phyloP scores from a whole-genome alignment of 2,113 vertebrate genomes.

The Bostrychus sinensis region DNA sequence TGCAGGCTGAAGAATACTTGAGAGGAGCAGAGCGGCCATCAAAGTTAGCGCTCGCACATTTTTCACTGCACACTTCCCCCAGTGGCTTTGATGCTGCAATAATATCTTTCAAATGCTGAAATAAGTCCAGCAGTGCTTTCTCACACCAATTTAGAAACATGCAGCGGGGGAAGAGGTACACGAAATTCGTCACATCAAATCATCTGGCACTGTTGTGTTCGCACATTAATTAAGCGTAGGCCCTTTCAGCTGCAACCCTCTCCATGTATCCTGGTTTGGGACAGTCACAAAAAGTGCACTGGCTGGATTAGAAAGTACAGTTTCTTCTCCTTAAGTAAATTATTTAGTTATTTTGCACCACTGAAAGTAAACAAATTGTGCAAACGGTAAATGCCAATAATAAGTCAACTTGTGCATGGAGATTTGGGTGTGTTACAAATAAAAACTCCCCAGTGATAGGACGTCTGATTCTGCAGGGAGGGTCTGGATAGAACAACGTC shows the following conservation, averaged over 20 bases:
- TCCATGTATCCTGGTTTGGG: too few relatives aligned
- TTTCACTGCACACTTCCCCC: conserved; percentile 34
- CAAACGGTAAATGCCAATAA: neutral
- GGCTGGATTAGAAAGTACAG: too few relatives aligned
- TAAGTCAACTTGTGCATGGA: neutral
- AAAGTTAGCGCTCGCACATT: conserved; percentile 29
- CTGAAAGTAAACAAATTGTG: neutral
- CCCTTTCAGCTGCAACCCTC: too few relatives aligned
- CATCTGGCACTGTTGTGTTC: too few relatives aligned
- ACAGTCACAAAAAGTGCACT: too few relatives aligned
- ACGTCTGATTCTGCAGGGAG: conserved; percentile 27
- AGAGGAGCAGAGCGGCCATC: conserved; percentile 35
- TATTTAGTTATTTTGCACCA: too few relatives aligned
- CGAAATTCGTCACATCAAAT: too few relatives aligned
- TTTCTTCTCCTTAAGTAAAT: too few relatives aligned
- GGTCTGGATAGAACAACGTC: conserved; percentile 31
- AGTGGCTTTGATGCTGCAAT: conserved; percentile 8
- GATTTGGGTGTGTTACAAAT: conserved; percentile 22
- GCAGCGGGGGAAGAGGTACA: neutral
- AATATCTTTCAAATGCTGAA: conserved; percentile 32
- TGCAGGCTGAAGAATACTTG: neutral
- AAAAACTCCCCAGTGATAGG: conserved; percentile 17
- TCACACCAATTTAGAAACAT: neutral
- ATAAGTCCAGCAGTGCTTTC: conserved; percentile 7
- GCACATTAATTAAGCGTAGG: too few relatives aligned